Conservation (phyloP, 2,797 vertebrate species). For the Acanthurus leucopareius region DNA sequence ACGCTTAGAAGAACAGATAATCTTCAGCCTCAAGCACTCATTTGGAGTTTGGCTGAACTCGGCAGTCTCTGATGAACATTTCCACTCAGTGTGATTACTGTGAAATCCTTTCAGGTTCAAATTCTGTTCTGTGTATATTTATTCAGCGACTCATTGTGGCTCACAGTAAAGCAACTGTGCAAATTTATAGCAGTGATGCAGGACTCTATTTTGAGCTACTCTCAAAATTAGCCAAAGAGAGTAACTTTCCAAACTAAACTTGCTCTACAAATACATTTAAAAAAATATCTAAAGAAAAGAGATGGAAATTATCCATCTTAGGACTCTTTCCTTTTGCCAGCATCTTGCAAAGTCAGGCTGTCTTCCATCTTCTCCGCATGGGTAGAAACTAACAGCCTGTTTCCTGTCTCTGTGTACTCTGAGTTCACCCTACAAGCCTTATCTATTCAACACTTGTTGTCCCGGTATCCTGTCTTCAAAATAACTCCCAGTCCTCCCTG, state of each 20-base stretch:
- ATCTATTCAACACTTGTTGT: constrained; percentile 68
- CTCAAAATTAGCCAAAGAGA: not conserved
- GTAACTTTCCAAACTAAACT: not conserved
- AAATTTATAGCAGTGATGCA: not conserved
- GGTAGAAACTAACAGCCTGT: constrained; percentile 49
- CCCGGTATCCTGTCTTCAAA: constrained; percentile 77
- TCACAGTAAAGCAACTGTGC: not conserved
- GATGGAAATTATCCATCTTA: not conserved
- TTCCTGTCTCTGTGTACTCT: constrained; percentile 68
- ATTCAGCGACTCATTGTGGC: not conserved
- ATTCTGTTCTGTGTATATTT: not conserved
- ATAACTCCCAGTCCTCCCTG: constrained; percentile 57
- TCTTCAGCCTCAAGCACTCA: not conserved
- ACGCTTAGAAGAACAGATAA: not conserved
- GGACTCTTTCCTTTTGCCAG: constrained; percentile 11
- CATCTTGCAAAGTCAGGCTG: constrained; percentile 13
- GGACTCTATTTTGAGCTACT: not conserved
- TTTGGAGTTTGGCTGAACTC: constrained; percentile 54
- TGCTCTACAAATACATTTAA: not conserved
- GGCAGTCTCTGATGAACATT: not conserved
- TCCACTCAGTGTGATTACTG: not conserved
- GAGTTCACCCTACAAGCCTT: constrained; percentile 52
- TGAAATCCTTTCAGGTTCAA: constrained; percentile 5
- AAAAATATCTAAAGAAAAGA: not conserved
- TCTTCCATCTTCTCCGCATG: constrained; percentile 42